Percentiles rank a stretch among this genome's conserved stretches.
Evolutionary conservation across 1,140 invertebrate genomes (phyloP).

Genomic region (Leptopilina boulardi): DNA sequence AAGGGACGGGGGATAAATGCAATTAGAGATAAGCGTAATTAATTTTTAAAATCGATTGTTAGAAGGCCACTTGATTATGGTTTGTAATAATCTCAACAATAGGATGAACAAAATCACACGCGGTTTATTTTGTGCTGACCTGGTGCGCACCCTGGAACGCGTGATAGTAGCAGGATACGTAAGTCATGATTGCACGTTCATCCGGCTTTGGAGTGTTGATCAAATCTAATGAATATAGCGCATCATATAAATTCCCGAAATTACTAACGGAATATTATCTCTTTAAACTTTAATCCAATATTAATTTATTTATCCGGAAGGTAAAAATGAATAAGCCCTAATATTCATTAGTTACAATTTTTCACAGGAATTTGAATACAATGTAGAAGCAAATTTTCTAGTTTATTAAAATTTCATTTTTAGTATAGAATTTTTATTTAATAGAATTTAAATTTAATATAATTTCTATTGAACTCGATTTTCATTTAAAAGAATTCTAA

Average conservation of each 20-base stretch:
- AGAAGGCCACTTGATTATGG: constrained; percentile 21
- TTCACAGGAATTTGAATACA: too few relatives aligned
- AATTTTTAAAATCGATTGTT: constrained; percentile 23
- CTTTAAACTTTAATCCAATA: background rate
- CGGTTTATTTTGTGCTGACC: constrained; percentile 83
- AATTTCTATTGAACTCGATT: too few relatives aligned
- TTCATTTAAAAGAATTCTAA: too few relatives aligned
- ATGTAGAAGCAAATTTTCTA: too few relatives aligned
- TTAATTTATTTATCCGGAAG: too few relatives aligned
- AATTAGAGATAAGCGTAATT: constrained; percentile 36
- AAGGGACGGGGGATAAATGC: constrained; percentile 6
- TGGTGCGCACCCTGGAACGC: constrained; percentile 98
- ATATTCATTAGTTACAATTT: too few relatives aligned
- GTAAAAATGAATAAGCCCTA: too few relatives aligned
- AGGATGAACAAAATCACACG: constrained; percentile 69
- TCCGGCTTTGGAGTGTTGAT: constrained; percentile 98
- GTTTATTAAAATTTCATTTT: too few relatives aligned
- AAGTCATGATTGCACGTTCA: constrained; percentile 98
- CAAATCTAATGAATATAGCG: constrained; percentile 84
- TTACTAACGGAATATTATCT: too few relatives aligned
- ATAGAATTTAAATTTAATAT: too few relatives aligned
- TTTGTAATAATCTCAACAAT: too few relatives aligned
- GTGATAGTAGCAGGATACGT: constrained; percentile 99
- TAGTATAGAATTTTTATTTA: too few relatives aligned
- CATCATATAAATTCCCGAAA: constrained; percentile 32